phyloP scores from a whole-genome alignment of 2,797 vertebrate genomes.

The Cetoscarus ocellatus region DNA sequence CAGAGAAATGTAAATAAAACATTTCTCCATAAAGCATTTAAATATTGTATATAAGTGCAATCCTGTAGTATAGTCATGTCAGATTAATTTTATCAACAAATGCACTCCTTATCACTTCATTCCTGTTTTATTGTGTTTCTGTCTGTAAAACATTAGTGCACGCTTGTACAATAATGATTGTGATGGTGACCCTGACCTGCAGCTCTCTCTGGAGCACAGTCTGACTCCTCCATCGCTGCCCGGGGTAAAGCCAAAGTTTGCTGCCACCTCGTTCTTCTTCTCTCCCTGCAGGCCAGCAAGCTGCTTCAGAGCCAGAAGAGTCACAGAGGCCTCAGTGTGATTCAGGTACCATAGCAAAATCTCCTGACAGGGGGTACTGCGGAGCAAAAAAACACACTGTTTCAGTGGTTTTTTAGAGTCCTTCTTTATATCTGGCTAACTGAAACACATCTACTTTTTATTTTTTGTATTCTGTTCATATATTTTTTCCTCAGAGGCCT shows the following conservation, averaged over 20 bases:
- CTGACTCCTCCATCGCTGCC: slow-evolving; percentile 88
- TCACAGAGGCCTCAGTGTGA: slow-evolving; percentile 73
- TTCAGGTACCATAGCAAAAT: slow-evolving; percentile 92
- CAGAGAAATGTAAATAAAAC: no score
- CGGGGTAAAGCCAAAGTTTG: slow-evolving; percentile 79
- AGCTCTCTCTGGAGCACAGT: slow-evolving; percentile 68
- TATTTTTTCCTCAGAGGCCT: background rate
- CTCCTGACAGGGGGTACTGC: slow-evolving; percentile 91
- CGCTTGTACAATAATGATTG: no score
- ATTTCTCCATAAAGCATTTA: no score
- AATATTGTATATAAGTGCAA: no score
- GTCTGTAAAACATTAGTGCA: no score
- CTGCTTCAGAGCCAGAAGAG: slow-evolving; percentile 79
- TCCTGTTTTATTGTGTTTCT: no score
- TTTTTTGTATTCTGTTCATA: background rate
- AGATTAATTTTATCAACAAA: no score
- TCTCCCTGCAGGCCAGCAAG: slow-evolving; percentile 81
- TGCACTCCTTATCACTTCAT: no score
- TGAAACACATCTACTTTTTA: background rate
- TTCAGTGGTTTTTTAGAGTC: background rate
- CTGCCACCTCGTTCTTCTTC: slow-evolving; percentile 59
- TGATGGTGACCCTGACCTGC: slow-evolving; percentile 78
- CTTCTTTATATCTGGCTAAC: background rate
- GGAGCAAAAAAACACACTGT: slow-evolving; percentile 15
- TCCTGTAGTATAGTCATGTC: no score